Percentiles rank a stretch among this genome's conserved stretches.
Evolutionary conservation across 2,888 invertebrate species (phyloP).

Genomic region (Heliconius cydno): DNA sequence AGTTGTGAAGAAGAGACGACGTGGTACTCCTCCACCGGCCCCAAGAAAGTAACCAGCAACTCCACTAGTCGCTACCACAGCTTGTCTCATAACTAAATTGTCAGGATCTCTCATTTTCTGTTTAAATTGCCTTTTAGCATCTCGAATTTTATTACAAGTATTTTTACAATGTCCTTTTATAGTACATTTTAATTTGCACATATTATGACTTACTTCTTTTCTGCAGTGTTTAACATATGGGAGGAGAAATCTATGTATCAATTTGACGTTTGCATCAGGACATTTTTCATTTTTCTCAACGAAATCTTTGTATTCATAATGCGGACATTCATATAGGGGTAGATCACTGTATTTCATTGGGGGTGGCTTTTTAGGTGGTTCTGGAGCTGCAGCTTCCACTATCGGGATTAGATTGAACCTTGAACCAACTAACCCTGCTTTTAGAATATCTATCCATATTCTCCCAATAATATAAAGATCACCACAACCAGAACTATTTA

Average conservation of each 20-base stretch:
- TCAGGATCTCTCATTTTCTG: slow-evolving; percentile 58
- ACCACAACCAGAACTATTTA: slow-evolving; percentile 51
- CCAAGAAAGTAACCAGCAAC: slow-evolving; percentile 53
- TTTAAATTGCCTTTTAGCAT: slow-evolving; percentile 52
- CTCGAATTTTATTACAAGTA: slow-evolving; percentile 28
- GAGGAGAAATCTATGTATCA: slow-evolving; percentile 57
- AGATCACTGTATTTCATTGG: slow-evolving; percentile 68
- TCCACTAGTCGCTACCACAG: slow-evolving; percentile 52
- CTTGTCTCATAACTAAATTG: slow-evolving; percentile 55
- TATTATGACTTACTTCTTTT: slow-evolving; percentile 39
- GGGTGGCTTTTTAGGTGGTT: slow-evolving; percentile 59
- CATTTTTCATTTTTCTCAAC: slow-evolving; percentile 54
- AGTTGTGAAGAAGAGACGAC: slow-evolving; percentile 53
- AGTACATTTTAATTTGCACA: slow-evolving; percentile 45
- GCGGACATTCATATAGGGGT: slow-evolving; percentile 63
- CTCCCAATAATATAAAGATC: slow-evolving; percentile 61
- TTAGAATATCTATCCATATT: slow-evolving; percentile 60
- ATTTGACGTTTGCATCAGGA: slow-evolving; percentile 55
- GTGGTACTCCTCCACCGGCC: slow-evolving; percentile 49
- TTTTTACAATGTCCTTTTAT: slow-evolving; percentile 44
- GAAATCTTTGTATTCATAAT: slow-evolving; percentile 63
- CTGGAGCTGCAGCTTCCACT: slow-evolving; percentile 56
- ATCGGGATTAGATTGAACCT: slow-evolving; percentile 58
- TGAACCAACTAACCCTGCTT: slow-evolving; percentile 55
- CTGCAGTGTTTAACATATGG: slow-evolving; percentile 58